A percentile compares a stretch with the other conserved stretches of the same genome.
These are phyloP conservation scores for Rhopalosiphum maidis DNA, from an alignment of 1,140 invertebrate genomes.

Conservation along the genomic window DNA sequence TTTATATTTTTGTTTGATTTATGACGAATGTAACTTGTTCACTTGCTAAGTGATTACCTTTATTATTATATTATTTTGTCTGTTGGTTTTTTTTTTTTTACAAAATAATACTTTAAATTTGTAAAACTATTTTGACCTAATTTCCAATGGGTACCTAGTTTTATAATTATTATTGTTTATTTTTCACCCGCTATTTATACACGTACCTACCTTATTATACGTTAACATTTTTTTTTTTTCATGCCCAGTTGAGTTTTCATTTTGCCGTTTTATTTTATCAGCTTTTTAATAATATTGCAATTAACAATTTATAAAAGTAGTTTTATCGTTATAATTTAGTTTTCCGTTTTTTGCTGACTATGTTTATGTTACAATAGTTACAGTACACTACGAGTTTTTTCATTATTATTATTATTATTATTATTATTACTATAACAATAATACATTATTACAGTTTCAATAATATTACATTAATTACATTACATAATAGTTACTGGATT, in stretches of 20 bases:
- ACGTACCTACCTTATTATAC: neutral
- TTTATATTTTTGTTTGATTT: neutral
- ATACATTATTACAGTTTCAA: constrained; percentile 27
- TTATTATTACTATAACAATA: constrained; percentile 8
- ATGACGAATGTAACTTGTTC: neutral
- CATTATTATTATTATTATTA: neutral
- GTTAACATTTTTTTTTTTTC: neutral
- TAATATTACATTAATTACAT: constrained; percentile 28
- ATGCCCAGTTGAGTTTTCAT: constrained; percentile 26
- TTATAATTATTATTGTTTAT: constrained; percentile 27
- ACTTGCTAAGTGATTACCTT: neutral
- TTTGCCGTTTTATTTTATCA: constrained; percentile 42
- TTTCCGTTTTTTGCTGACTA: constrained; percentile 31
- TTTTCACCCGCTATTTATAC: neutral
- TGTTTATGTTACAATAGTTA: constrained; percentile 48
- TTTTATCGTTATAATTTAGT: constrained; percentile 20
- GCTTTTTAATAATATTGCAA: constrained; percentile 18
- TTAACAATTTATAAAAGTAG: constrained; percentile 13
- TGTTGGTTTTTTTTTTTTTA: neutral
- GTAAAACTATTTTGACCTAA: neutral
- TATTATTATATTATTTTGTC: neutral
- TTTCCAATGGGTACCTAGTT: neutral
- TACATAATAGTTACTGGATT: neutral
- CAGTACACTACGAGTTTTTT: constrained; percentile 21
- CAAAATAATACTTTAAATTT: neutral